These are phyloP conservation scores for Cherax quadricarinatus DNA, from an alignment of 1,140 invertebrate genomes.

Conservation along the genomic window DNA sequence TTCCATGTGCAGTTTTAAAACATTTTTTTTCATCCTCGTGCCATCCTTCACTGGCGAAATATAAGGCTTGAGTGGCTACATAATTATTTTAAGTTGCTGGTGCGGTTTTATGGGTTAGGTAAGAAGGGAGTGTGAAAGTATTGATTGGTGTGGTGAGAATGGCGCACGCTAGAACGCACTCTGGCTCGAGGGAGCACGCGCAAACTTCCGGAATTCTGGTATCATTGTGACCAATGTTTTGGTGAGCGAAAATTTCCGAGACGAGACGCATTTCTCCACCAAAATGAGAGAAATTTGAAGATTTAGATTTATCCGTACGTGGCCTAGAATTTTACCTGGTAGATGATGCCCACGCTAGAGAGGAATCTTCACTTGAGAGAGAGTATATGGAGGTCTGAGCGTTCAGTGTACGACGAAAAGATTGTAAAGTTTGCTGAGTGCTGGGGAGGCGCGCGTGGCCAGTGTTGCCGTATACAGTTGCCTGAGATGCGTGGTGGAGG, in stretches of 20 bases:
- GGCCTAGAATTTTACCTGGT: not conserved
- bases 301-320: not conserved
- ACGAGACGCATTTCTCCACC: too few species aligned
- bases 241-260: slow-evolving; percentile 16
- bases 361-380: not conserved
- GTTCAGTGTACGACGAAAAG: slow-evolving; percentile 27
- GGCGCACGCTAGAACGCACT: slow-evolving; percentile 46
- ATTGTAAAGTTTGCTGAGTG: slow-evolving; percentile 12
- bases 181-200: slow-evolving; percentile 42
- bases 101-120: not conserved
- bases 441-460: slow-evolving; percentile 1
- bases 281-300: too few species aligned
- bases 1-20: too few species aligned
- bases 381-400: not conserved
- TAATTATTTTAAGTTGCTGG: not conserved
- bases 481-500: slow-evolving; percentile 45
- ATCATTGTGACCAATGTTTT: slow-evolving; percentile 35
- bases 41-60: not conserved
- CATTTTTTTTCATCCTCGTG: too few species aligned
- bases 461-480: slow-evolving; percentile 53
- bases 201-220: slow-evolving; percentile 62
- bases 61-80: not conserved
- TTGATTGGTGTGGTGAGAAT: slow-evolving; percentile 54
- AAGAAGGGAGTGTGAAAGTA: slow-evolving; percentile 19
- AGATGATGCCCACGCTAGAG: not conserved